Conservation (phyloP, 1,140 invertebrate genomes). For the Drosophila pachea region DNA sequence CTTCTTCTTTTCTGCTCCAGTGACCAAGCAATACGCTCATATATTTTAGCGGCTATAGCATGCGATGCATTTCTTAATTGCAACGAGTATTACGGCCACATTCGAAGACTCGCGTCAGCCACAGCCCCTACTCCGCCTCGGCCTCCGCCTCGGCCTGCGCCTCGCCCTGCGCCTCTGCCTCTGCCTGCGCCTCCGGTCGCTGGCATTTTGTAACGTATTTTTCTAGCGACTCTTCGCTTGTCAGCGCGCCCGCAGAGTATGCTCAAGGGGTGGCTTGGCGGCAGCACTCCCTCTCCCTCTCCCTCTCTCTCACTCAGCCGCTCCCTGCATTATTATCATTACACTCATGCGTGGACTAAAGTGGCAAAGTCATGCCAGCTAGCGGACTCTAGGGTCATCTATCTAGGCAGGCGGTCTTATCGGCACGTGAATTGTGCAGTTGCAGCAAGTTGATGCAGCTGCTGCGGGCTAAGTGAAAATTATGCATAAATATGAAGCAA, state of each 20-base stretch:
- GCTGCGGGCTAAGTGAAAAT: slow-evolving; percentile 46
- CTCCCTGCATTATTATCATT: slow-evolving; percentile 74
- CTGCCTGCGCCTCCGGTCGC: slow-evolving; percentile 62
- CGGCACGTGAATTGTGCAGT: slow-evolving; percentile 74
- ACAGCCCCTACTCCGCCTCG: background rate
- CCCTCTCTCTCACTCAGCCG: slow-evolving; percentile 68
- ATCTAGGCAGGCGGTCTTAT: slow-evolving; percentile 30
- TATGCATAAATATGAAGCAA: slow-evolving; percentile 30
- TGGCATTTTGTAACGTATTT: slow-evolving; percentile 74
- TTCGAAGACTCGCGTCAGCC: background rate
- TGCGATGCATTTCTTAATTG: slow-evolving; percentile 74
- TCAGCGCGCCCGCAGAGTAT: slow-evolving; percentile 60
- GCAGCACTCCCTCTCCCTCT: slow-evolving; percentile 42
- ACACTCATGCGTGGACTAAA: slow-evolving; percentile 36
- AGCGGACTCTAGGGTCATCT: background rate
- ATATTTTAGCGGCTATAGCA: slow-evolving; percentile 36
- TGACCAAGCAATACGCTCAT: slow-evolving; percentile 44
- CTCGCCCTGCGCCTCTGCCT: slow-evolving; percentile 24
- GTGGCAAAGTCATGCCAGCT: slow-evolving; percentile 59
- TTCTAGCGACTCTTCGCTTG: slow-evolving; percentile 33
- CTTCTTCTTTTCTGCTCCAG: slow-evolving; percentile 61
- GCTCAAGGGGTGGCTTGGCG: slow-evolving; percentile 56
- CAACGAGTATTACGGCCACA: slow-evolving; percentile 41
- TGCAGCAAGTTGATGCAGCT: slow-evolving; percentile 48
- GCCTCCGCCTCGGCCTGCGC: slow-evolving; percentile 31